phyloP scores from a whole-genome alignment of 2,797 vertebrate genomes.

The Melopsittacus undulatus region DNA sequence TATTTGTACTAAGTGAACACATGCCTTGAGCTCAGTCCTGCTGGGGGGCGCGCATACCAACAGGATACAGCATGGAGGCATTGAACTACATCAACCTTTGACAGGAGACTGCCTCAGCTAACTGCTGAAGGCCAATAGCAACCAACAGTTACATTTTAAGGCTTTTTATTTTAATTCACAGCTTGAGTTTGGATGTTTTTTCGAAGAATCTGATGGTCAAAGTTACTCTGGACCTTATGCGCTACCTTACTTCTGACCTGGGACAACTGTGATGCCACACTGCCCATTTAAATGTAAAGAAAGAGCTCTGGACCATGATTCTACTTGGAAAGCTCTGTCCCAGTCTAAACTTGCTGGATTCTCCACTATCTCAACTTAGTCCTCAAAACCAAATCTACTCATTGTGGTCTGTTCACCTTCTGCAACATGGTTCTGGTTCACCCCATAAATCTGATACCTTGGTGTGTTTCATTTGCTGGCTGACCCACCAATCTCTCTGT shows the following conservation, averaged over 20 bases:
- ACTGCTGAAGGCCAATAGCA: neutral
- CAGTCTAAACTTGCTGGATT: neutral
- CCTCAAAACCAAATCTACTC: neutral
- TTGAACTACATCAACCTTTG: fast-evolving
- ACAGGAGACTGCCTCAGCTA: neutral
- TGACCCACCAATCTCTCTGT: neutral
- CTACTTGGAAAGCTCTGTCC: neutral
- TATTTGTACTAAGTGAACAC: neutral
- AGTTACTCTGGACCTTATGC: neutral
- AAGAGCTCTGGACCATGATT: neutral
- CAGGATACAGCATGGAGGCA: neutral
- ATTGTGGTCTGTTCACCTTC: neutral
- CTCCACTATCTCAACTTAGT: neutral
- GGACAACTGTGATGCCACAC: neutral
- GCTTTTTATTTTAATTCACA: neutral
- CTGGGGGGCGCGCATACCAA: too few relatives aligned
- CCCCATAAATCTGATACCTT: neutral
- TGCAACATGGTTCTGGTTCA: neutral
- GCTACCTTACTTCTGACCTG: neutral
- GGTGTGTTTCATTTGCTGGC: neutral
- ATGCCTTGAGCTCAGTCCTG: neutral
- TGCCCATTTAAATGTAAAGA: neutral
- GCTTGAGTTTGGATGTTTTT: neutral
- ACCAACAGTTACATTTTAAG: neutral
- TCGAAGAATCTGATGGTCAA: neutral